Base-by-base conservation (phyloP, 2,888 invertebrate genomes). In the Hydriomena furcata region DNA sequence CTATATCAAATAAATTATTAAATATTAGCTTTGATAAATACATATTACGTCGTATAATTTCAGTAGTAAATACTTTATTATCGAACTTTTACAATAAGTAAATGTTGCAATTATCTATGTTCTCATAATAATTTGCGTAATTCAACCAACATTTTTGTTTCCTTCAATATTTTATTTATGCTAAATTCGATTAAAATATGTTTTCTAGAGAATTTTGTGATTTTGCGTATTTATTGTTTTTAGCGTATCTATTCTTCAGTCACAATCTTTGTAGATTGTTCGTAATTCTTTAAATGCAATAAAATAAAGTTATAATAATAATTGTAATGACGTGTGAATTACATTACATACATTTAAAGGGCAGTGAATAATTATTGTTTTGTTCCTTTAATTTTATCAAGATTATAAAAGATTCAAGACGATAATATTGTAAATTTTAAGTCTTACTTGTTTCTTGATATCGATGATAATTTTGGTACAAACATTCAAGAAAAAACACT, bases 111-210 rank as follows among this genome's bases (percentile, higher is more conserved):
- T n/a, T n/a, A n/a, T n/a, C n/a, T 17, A 17, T 17, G 17, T 17
- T n/a, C 2, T 17, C 17, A 17, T 17, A 17, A 17, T 17, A 2
- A 17, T 17, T 17, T 17, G 17, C 17, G 4, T 17, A 17, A n/a
- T n/a, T 17, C 2, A 17, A 17, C 17, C 4, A 17, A 17, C 2
- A 17, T 17, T 4, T 17, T 17, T 13, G 5, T 17, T 17, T 17
- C 23, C 17, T 17, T 17, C 4, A 17, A 8, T 44, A 23, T 28
- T 17, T 25, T 42, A 30, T 42, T 8, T 30, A 28, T 27, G 8
- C 45, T 52, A 56, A 59, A 56, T 54, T 59, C 59, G 56, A 42
- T 56, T 50, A 27, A 34, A 31, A 40, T 41, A 27, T 43, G 23
- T 40, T 44, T 49, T 40, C 27, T 31, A 20, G 37, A 40, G 37